phyloP scores from a whole-genome alignment of 2,888 invertebrate species.

The Callyntrura guangdongensis region DNA sequence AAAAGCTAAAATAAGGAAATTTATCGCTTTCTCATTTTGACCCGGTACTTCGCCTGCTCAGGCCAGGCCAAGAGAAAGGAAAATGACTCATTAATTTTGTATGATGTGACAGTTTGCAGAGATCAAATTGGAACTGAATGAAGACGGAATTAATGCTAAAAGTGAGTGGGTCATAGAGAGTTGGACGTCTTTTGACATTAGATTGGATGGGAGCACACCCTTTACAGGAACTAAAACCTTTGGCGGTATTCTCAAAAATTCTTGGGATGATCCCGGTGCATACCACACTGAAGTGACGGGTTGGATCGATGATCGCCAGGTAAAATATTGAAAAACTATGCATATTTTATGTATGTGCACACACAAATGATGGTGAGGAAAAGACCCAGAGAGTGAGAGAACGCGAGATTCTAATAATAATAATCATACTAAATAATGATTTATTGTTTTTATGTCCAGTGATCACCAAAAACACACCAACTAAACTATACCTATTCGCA shows the following conservation, averaged over 20 bases:
- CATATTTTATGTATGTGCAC: not conserved
- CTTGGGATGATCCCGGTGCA: conserved; percentile 81
- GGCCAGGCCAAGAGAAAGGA: conserved; percentile 46
- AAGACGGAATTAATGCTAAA: conserved; percentile 82
- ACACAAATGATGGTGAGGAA: not conserved
- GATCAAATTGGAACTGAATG: conserved; percentile 83
- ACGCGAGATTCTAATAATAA: not conserved
- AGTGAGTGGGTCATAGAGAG: conserved; percentile 83
- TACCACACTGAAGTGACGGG: conserved; percentile 82
- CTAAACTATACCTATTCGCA: not conserved
- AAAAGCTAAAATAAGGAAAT: conserved; percentile 65
- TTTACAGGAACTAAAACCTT: conserved; percentile 76
- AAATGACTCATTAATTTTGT: conserved; percentile 75
- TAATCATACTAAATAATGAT: conserved; percentile 17
- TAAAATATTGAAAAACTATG: conserved; percentile 63
- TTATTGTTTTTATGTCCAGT: conserved; percentile 25
- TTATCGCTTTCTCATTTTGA: conserved; percentile 78
- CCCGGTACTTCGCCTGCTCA: conserved; percentile 30
- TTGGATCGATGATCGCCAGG: conserved; percentile 84
- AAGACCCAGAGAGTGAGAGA: conserved; percentile 13
- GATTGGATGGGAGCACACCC: conserved; percentile 82
- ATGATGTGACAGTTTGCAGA: conserved; percentile 82
- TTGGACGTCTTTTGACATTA: conserved; percentile 82
- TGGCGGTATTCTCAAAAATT: conserved; percentile 82
- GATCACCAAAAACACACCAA: conserved; percentile 16